These are phyloP conservation scores for Parascotia fuliginaria DNA, from an alignment of 2,888 invertebrate genomes.

Conservation along the genomic window DNA sequence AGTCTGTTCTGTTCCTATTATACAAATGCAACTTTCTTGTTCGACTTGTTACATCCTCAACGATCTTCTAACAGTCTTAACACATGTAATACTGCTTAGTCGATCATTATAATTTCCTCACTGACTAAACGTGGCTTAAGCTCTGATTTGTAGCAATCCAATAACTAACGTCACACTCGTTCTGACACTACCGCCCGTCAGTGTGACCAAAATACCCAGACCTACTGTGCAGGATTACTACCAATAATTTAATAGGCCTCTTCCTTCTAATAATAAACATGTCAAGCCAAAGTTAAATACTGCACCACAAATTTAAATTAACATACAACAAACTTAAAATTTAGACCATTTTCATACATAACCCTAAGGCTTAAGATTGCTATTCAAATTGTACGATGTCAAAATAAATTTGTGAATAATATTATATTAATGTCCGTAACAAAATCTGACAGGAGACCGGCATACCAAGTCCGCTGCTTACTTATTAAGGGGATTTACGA, in stretches of 20 bases:
- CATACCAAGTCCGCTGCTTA: constrained; percentile 68
- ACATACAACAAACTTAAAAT: constrained; percentile 19
- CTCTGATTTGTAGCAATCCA: constrained; percentile 66
- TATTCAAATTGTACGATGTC: constrained; percentile 9
- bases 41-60: background rate
- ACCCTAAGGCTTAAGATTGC: constrained; percentile 23
- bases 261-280: constrained; percentile 83
- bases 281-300: constrained; percentile 79
- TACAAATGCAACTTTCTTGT: background rate
- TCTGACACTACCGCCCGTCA: constrained; percentile 62
- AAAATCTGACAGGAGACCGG: constrained; percentile 78
- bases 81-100: constrained; percentile 16
- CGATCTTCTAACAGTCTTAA: background rate
- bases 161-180: constrained; percentile 50
- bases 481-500: constrained; percentile 79
- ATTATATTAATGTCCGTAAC: constrained; percentile 74
- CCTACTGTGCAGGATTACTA: constrained; percentile 75
- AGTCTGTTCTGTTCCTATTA: background rate
- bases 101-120: constrained; percentile 48
- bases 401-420: constrained; percentile 52
- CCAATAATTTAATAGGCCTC: constrained; percentile 82
- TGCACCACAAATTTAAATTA: constrained; percentile 54
- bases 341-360: constrained; percentile 45
- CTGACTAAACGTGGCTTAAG: constrained; percentile 66
- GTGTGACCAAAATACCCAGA: constrained; percentile 73